These are phyloP conservation scores for Phrixothrix hirtus DNA, from an alignment of 2,888 invertebrate genomes.

Conservation along the genomic window DNA sequence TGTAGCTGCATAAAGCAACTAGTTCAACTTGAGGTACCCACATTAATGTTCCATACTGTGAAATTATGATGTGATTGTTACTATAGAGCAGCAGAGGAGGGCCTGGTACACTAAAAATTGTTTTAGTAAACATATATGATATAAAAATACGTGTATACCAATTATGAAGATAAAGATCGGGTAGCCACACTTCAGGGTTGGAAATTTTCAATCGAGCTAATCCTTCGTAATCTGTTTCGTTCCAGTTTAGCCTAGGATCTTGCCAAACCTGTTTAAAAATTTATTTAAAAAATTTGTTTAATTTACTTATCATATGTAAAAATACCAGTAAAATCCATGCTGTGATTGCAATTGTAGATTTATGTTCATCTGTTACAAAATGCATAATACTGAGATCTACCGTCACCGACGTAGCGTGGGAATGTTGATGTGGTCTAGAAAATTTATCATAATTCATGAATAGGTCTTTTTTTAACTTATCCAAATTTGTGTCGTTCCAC, in stretches of 20 bases:
- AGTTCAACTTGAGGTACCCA: slow-evolving; percentile 74
- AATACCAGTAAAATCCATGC: slow-evolving; percentile 67
- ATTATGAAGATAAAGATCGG: slow-evolving; percentile 74
- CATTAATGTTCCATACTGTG: slow-evolving; percentile 59
- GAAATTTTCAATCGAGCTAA: slow-evolving; percentile 64
- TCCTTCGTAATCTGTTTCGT: slow-evolving; percentile 66
- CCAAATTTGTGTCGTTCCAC: slow-evolving; percentile 63
- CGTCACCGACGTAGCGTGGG: slow-evolving; percentile 57
- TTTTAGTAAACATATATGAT: no score
- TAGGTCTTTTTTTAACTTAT: slow-evolving; percentile 61
- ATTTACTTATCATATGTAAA: slow-evolving; percentile 5
- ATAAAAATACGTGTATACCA: slow-evolving; percentile 50
- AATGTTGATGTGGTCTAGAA: slow-evolving; percentile 59
- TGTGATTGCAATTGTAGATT: slow-evolving; percentile 63
- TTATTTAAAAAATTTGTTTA: background rate
- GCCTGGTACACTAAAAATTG: slow-evolving; percentile 64
- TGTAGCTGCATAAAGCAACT: slow-evolving; percentile 65
- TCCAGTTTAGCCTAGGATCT: slow-evolving; percentile 75
- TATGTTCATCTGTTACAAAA: slow-evolving; percentile 67
- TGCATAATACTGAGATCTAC: slow-evolving; percentile 65
- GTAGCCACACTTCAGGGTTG: slow-evolving; percentile 77
- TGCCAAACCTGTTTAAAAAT: slow-evolving; percentile 64
- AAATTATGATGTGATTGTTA: slow-evolving; percentile 60
- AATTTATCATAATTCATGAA: slow-evolving; percentile 63
- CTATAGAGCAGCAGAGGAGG: slow-evolving; percentile 63